Percentiles rank a stretch among this genome's conserved stretches.
phyloP scores from a whole-genome alignment of 1,140 invertebrate species.

The Branchinecta lynchi region DNA sequence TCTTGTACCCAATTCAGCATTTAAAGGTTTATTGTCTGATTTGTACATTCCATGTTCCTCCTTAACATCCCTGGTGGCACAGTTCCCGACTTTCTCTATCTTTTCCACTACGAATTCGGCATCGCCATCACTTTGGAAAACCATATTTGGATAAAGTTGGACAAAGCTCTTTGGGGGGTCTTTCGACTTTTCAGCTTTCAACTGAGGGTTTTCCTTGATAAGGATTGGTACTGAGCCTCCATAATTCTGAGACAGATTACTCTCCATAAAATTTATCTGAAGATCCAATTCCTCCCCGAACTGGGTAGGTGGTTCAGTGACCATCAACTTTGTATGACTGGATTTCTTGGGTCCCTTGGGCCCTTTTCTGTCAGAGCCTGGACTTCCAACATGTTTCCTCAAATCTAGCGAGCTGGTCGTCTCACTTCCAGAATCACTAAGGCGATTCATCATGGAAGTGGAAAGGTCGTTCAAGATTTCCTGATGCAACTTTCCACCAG shows the following conservation, averaged over 20 bases:
- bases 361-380: too few relatives aligned
- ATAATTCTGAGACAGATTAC: neutral
- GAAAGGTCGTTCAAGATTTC: too few relatives aligned
- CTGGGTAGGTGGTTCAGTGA: neutral
- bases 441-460: too few relatives aligned
- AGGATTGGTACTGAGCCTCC: neutral
- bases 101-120: neutral
- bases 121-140: neutral
- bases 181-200: neutral
- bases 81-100: neutral
- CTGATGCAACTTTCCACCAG: too few relatives aligned
- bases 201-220: neutral
- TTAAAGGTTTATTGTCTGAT: too few relatives aligned
- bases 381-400: too few relatives aligned
- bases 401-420: too few relatives aligned
- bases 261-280: neutral
- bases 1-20: too few relatives aligned
- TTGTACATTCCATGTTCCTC: too few relatives aligned
- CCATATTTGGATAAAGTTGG: constrained; percentile 7
- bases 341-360: neutral
- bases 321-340: neutral
- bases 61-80: too few relatives aligned
- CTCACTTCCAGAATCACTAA: too few relatives aligned
- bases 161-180: neutral
- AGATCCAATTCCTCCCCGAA: neutral